Percentiles rank a stretch among this genome's conserved stretches.
Evolutionary conservation across 2,113 vertebrate genomes (phyloP).

Genomic region (Corythaixoides concolor): DNA sequence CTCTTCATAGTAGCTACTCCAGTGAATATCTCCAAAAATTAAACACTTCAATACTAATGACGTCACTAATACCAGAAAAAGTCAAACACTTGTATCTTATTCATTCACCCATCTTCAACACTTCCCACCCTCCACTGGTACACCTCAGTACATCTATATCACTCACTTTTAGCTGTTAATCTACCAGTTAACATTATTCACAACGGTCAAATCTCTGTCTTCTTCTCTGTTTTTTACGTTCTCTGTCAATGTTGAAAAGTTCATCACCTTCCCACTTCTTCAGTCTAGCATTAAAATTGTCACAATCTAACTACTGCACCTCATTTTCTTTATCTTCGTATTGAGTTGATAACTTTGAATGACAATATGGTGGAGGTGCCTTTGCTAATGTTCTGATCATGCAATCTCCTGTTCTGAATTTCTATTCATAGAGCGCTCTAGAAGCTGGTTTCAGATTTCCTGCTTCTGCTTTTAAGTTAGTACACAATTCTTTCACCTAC

Average conservation of each 20-base stretch:
- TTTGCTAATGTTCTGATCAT: neutral
- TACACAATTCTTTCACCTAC: neutral
- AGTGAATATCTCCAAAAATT: neutral
- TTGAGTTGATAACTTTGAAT: neutral
- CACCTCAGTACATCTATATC: neutral
- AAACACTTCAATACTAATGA: neutral
- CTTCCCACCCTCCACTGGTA: neutral
- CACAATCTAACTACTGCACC: neutral
- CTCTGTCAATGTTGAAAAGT: neutral
- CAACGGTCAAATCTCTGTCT: neutral
- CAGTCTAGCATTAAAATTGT: neutral
- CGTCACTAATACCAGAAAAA: neutral
- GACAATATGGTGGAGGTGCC: neutral
- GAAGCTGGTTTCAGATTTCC: neutral
- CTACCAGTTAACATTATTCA: neutral
- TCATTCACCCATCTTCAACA: neutral
- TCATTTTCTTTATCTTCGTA: neutral
- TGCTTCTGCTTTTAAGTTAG: neutral
- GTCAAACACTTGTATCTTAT: neutral
- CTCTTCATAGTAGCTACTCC: neutral
- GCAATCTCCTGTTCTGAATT: neutral
- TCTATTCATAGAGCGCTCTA: neutral
- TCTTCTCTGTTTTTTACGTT: neutral
- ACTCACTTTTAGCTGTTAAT: neutral
- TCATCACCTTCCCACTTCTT: neutral